Base-by-base conservation (phyloP, 1,140 invertebrate species). In the Brachionus koreanus region DNA sequence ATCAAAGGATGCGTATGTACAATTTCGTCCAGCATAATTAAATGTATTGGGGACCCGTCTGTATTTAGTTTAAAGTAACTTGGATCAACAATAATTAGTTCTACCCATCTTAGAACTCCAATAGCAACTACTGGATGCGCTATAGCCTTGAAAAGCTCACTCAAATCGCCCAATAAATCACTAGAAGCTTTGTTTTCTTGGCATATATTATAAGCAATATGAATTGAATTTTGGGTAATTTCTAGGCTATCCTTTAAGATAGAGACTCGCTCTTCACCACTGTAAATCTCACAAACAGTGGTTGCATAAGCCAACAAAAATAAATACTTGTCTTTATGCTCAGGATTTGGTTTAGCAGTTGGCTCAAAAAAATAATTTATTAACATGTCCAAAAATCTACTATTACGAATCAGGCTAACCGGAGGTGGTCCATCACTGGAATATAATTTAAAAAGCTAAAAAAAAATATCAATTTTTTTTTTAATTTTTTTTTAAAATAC, bases 271-370 rank as follows among this genome's bases (percentile, higher is more conserved):
- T 86, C 83, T 87, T 88, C 5, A 88, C 82, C 61, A 85, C 94
- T 94, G 13, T 90, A 89, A 5, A 91, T 91, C 87, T 98, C 96
- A 85, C 92, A 93, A 0, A 98, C 95, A 87, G 95, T 96, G 2
- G 95, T 92, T 7, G 96, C 94, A 90, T 98, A 99, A 3, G 96
- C 95, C 79, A 98, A 88, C 46, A 99, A 89, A 89, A 94, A 95
- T 85, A 98, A 94, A 86, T 99, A 99, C 87, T 98, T 99, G 2
- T 95, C 92, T 89, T 97, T 97, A 86, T 98, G 95, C 86, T 99
- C 97, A 0, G 93, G 94, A 89, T 98, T 97, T 52, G 98, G 89
- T 90, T 97, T 97, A 2, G 93, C 92, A 12, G 94, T 93, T 19
- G 94, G 93, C 86, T 95, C 96, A 86, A 98, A 99, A 12, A 99